A percentile compares a stretch with the other conserved stretches of the same genome.
Conservation (phyloP, 2,113 vertebrate species). For the Aspidoscelis tigris region DNA sequence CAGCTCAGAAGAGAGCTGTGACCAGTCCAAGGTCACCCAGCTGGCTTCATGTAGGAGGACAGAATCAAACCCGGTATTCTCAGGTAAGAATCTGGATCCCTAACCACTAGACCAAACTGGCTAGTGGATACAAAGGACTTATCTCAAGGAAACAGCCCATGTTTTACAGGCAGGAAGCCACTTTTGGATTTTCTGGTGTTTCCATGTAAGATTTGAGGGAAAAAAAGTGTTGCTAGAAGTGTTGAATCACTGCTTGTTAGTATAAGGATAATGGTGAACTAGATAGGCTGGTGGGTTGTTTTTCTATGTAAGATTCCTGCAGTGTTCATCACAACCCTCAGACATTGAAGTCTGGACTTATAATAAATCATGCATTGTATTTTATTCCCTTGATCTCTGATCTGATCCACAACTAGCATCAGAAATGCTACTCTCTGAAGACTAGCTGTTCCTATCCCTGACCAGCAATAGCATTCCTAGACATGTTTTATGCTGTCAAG, state of each 20-base stretch:
- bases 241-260: background rate
- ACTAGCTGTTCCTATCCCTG: too few species aligned
- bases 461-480: too few species aligned
- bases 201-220: background rate
- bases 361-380: background rate
- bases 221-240: background rate
- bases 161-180: too few species aligned
- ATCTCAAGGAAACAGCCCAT: background rate
- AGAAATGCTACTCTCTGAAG: too few species aligned
- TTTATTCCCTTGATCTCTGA: background rate
- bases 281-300: background rate
- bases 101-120: too few species aligned
- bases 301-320: background rate
- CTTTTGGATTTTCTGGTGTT: background rate
- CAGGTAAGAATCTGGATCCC: too few species aligned
- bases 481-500: too few species aligned
- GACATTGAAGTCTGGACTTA: background rate
- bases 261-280: background rate
- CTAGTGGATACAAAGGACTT: too few species aligned
- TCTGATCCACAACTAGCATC: background rate
- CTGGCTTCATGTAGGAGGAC: too few species aligned
- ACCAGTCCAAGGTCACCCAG: too few species aligned
- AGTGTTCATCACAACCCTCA: background rate
- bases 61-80: too few species aligned
- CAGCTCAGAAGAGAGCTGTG: too few species aligned